phyloP scores from a whole-genome alignment of 2,888 invertebrate species.

The Xestia c-nigrum region DNA sequence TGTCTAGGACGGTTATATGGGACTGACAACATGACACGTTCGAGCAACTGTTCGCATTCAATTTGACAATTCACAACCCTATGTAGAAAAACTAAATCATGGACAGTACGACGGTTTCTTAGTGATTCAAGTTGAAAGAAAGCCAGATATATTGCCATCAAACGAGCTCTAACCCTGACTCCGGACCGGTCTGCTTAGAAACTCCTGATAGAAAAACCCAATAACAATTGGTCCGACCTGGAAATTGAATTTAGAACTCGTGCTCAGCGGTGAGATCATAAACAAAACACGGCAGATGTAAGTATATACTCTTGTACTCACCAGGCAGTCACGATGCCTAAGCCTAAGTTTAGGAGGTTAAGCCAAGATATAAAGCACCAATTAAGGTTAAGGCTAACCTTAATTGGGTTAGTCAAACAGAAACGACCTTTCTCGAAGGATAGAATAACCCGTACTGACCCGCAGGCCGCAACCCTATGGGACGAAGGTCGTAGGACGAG shows the following conservation, averaged over 20 bases:
- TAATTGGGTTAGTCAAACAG: constrained; percentile 54
- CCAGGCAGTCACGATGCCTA: not conserved
- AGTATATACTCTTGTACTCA: not conserved
- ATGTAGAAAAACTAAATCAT: too few relatives aligned
- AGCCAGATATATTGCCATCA: too few relatives aligned
- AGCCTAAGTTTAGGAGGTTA: constrained; percentile 1
- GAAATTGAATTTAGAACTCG: not conserved
- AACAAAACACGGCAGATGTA: not conserved
- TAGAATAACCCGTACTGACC: constrained; percentile 43
- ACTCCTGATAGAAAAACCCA: too few relatives aligned
- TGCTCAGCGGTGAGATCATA: not conserved
- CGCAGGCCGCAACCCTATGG: constrained; percentile 21
- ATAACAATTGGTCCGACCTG: not conserved
- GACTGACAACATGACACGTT: too few relatives aligned
- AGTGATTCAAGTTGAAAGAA: too few relatives aligned
- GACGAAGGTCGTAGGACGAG: constrained; percentile 39
- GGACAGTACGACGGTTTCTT: too few relatives aligned
- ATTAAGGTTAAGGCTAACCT: constrained; percentile 41
- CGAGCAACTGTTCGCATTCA: too few relatives aligned
- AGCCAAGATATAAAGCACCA: constrained; percentile 13
- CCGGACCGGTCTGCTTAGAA: too few relatives aligned
- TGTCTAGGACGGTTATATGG: too few relatives aligned
- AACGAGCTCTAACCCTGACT: not conserved
- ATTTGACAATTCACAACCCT: too few relatives aligned
- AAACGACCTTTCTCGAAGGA: constrained; percentile 50